A percentile compares a stretch with the other conserved stretches of the same genome.
Conservation (phyloP, 2,888 invertebrate genomes). For the Erebia palarica region DNA sequence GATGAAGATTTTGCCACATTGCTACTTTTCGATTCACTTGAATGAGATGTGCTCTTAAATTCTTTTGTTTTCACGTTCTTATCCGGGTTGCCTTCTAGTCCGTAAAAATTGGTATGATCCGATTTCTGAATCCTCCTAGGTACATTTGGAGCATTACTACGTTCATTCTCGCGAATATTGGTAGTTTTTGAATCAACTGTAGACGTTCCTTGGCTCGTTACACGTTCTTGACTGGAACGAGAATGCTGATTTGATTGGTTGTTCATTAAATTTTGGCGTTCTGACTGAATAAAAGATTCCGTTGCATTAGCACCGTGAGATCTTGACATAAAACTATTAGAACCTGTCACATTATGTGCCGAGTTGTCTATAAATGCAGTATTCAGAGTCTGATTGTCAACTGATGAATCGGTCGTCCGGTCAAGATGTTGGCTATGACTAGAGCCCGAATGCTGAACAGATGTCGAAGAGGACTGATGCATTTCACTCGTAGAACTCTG, state of each 20-base stretch:
- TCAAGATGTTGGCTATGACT: constrained; percentile 70
- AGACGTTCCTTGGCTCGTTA: constrained; percentile 41
- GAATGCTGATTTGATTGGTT: constrained; percentile 53
- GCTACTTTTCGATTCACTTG: constrained; percentile 80
- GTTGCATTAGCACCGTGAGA: constrained; percentile 68
- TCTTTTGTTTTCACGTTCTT: constrained; percentile 63
- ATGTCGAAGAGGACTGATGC: constrained; percentile 71
- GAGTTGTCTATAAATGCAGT: constrained; percentile 73
- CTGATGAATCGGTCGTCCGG: constrained; percentile 64
- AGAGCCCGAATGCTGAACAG: constrained; percentile 68
- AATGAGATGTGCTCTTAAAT: constrained; percentile 66
- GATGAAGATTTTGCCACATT: constrained; percentile 83
- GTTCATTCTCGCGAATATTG: constrained; percentile 62
- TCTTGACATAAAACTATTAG: constrained; percentile 54
- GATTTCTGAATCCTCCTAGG: constrained; percentile 61
- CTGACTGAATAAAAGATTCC: constrained; percentile 71
- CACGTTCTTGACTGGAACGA: constrained; percentile 44
- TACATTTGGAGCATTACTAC: constrained; percentile 56
- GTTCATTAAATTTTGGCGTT: constrained; percentile 65
- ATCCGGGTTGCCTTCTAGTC: constrained; percentile 65
- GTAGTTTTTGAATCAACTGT: constrained; percentile 54
- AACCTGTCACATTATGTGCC: constrained; percentile 50
- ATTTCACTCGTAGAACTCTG: constrained; percentile 72
- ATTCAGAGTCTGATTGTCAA: constrained; percentile 67
- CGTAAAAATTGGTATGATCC: constrained; percentile 67